A percentile compares a stretch with the other conserved stretches of the same genome.
phyloP scores from a whole-genome alignment of 37 sponge, comb jelly and placozoan genomes.

The Hormiphora californensis region DNA sequence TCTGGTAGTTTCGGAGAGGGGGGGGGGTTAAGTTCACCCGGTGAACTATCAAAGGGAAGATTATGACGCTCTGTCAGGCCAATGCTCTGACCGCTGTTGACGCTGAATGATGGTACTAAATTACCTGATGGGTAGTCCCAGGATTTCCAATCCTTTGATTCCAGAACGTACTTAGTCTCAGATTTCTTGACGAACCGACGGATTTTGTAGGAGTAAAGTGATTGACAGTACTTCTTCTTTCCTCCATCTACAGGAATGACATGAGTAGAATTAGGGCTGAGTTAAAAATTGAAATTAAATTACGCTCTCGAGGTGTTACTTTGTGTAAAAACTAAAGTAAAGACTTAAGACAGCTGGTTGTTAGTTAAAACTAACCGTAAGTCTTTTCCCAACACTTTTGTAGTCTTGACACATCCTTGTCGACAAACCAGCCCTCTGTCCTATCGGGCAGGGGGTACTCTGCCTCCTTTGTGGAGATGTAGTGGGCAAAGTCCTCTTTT shows the following conservation, averaged over 20 bases:
- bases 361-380: background rate
- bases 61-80: no score
- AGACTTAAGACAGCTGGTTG: background rate
- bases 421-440: background rate
- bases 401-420: background rate
- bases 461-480: background rate
- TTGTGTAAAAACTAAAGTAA: no score
- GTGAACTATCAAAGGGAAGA: no score
- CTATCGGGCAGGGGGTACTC: background rate
- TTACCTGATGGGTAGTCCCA: background rate
- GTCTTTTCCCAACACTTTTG: constrained; percentile 8
- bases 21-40: no score
- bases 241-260: background rate
- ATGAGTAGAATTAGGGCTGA: no score
- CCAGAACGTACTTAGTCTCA: background rate
- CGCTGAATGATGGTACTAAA: no score
- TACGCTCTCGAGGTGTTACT: no score
- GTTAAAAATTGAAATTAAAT: no score
- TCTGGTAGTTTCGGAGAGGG: no score
- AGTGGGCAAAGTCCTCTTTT: background rate
- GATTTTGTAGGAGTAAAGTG: background rate
- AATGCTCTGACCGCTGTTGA: no score
- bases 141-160: background rate
- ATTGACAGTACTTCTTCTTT: background rate
- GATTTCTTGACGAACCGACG: background rate